A percentile compares a stretch with the other conserved stretches of the same genome.
phyloP scores from a whole-genome alignment of 2,797 vertebrate species.

The Sebastiscus albofasciatus region DNA sequence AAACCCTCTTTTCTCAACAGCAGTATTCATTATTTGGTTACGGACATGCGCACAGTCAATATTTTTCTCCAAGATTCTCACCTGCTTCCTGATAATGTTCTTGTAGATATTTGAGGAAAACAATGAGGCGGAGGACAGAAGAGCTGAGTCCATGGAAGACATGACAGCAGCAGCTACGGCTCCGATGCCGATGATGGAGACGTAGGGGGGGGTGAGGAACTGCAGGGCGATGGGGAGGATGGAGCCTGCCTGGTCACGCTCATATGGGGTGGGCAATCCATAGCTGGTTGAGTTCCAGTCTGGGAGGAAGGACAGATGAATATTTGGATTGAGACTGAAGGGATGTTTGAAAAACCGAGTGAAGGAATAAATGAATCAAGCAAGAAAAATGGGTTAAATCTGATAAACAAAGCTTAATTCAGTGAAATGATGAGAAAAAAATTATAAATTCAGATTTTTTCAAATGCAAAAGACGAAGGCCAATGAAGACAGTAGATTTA shows the following conservation, averaged over 20 bases:
- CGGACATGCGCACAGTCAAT: not conserved
- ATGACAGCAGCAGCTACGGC: slow-evolving; percentile 80
- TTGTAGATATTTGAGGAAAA: slow-evolving; percentile 78
- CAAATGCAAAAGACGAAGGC: not conserved
- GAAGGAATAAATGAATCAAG: no score
- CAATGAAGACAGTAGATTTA: not conserved
- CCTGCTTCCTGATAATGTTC: slow-evolving; percentile 77
- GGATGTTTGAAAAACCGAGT: not conserved
- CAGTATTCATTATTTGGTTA: not conserved
- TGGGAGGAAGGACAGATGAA: slow-evolving; percentile 19
- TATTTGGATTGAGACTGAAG: not conserved
- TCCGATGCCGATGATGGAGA: slow-evolving; percentile 73
- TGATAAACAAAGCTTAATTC: not conserved
- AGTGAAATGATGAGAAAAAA: not conserved
- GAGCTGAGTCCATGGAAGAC: slow-evolving; percentile 82
- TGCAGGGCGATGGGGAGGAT: slow-evolving; percentile 71
- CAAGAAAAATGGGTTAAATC: not conserved
- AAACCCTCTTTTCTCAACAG: not conserved
- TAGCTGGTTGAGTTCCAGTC: slow-evolving; percentile 78
- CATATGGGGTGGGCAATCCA: slow-evolving; percentile 59
- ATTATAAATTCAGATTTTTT: not conserved
- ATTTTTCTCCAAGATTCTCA: slow-evolving; percentile 6
- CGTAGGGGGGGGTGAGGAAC: slow-evolving; percentile 61
- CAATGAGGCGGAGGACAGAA: slow-evolving; percentile 78
- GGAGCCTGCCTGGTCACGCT: slow-evolving; percentile 67